Base-by-base conservation (phyloP, 2,113 vertebrate genomes). In the Tragelaphus buxtoni region DNA sequence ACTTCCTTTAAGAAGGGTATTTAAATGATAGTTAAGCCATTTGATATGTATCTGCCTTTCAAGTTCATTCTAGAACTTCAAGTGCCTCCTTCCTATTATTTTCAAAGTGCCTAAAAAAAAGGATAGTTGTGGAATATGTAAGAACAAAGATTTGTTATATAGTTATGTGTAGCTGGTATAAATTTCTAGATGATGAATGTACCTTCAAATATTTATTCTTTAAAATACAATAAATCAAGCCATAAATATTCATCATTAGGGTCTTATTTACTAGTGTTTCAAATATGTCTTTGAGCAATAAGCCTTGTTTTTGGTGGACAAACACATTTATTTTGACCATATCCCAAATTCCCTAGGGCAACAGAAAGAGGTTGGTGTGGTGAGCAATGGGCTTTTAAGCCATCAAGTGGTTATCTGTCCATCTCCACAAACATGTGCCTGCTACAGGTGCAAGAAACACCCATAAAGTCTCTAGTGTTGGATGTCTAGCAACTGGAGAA, bases 181-280 rank as follows among this genome's bases (percentile, higher is more conserved):
- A 82, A 95, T 30, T 95, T 74, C 72, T 63, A 14, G 17, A 65
- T 74, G 55, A 92, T 76, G 35, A 91, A 42, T 80, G 7, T 91
- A 65, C 60, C 39, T 94, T 88, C 17, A 72, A 84, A 84, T 76
- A 7, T 88, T 95, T 85, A 84, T 91, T 85, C 51, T 69, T 72
- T 92, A 94, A 92, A 92, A 89, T 56, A 92, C 14, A 93, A 65
- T 87, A 87, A 77, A 61, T 45, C 74, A 93, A 94, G 13, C 72
- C 61, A 92, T 17, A 7, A 94, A 79, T 55, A 76, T 18, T 76
- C 24, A 93, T 51, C 72, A 65, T n/a, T 56, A 74, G 16, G 56
- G 30, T 77, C 16, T 65, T 63, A 93, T 85, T 84, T 74, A 88
- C 9, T 45, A 85, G 60, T 80, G 24, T 91, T 85, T 80, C 18